These are phyloP conservation scores for Bolborhynchus lineola DNA, from an alignment of 2,113 vertebrate species.

Conservation along the genomic window DNA sequence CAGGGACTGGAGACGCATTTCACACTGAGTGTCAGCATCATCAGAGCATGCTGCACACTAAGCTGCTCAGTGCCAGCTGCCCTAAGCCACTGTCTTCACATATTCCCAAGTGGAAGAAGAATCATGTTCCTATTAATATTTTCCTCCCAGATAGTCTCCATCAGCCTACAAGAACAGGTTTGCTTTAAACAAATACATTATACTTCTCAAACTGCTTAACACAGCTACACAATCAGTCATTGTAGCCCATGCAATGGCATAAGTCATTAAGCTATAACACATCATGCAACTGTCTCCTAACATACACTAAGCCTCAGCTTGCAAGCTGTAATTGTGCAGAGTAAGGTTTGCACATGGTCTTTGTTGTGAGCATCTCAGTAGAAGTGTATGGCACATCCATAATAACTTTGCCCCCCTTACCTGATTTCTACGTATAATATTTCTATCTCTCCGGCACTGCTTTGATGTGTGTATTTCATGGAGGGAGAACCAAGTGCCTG, in stretches of 20 bases:
- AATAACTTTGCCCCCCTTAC: not conserved
- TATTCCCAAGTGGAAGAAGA: not conserved
- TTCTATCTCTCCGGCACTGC: not conserved
- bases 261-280: not conserved
- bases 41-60: not conserved
- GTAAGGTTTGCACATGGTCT: not conserved
- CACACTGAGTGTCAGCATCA: not conserved
- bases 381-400: rapidly evolving
- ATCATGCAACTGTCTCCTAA: not conserved
- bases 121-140: not conserved
- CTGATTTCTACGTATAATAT: rapidly evolving
- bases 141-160: not conserved
- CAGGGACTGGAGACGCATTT: not conserved
- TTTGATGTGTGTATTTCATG: not conserved
- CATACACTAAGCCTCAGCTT: not conserved
- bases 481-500: not conserved
- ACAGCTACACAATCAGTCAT: not conserved
- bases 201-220: not conserved
- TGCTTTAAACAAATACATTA: not conserved
- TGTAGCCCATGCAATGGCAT: rapidly evolving
- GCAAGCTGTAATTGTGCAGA: not conserved
- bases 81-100: not conserved
- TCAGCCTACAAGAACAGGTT: not conserved
- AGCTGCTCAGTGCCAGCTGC: rapidly evolving
- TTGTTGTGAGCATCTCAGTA: not conserved